Base-by-base conservation (phyloP, 2,888 invertebrate species). In the Heliconius aoede region DNA sequence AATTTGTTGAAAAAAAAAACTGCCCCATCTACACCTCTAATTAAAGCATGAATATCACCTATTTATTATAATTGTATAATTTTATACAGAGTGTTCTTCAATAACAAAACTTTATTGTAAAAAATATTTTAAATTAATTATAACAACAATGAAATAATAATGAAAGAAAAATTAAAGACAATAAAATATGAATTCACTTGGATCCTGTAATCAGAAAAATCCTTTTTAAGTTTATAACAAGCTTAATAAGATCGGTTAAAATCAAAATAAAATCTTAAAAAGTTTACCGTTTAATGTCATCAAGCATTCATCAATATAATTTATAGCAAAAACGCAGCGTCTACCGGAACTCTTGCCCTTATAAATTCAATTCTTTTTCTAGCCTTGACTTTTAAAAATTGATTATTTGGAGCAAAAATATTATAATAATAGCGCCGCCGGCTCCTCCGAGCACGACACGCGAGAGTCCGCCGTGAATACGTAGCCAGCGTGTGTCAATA, bases 401-500 rank as follows among this genome's bases (percentile, higher is more conserved):
- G 13, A 1, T 1, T 24, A 24, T 64, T 64, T 36, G n/a, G 24
- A 24, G 5, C 24, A 36, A 36, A 30, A 64, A 36, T 64, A 64
- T 36, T n/a, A 36, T 24, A 13, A 36, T 24, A 32, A 36, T 64
- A 64, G 71, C 40, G 58, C 78, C n/a, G 71, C 79, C 51, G 80
- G 75, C 83, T 95, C 94, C 85, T 97, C 96, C 77, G 80, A 76
- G 84, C 95, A 95, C 60, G 95, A 94, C 85, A 97, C 96, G 79
- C 97, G 95, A 73, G 94, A 85, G 89, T 97, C 97, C 60, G 96
- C 96, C 76, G 96, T 96, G 90, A 96, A 97, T 81, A 95, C 95
- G 72, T 91, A 87, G 74, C 95, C 93, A 58, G 95, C 96, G 79
- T 96, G 96, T 69, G 96, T 95, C 82, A 97, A 91, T 83, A 97